Evolutionary conservation across 92 coral and sea anemone species (phyloP).

Genomic region (Zoanthus sansibaricus): DNA sequence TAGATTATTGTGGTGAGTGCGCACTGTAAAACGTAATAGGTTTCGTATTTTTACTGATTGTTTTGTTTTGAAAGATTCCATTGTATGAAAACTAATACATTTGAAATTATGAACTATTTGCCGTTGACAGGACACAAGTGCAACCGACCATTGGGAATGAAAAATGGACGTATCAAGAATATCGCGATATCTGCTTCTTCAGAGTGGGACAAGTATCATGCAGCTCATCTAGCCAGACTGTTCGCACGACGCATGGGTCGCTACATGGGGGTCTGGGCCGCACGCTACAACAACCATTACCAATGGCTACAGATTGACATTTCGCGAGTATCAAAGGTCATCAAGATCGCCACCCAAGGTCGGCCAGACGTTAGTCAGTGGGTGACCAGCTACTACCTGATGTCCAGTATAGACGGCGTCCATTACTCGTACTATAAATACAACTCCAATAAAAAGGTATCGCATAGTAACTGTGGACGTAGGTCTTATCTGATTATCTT

Average conservation of each 20-base stretch:
- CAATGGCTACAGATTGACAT: conserved; percentile 85
- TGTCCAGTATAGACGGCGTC: conserved; percentile 79
- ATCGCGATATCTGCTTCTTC: conserved; percentile 82
- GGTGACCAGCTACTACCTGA: conserved; percentile 68
- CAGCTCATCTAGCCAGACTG: conserved; percentile 78
- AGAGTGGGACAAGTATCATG: conserved; percentile 60
- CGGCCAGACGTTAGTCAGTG: conserved; percentile 71
- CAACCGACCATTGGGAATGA: conserved; percentile 81
- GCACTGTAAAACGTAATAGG: too few relatives aligned
- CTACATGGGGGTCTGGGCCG: conserved; percentile 79
- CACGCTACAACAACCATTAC: conserved; percentile 66
- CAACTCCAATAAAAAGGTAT: conserved; percentile 73
- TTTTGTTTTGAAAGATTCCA: too few relatives aligned
- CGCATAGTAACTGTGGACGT: not conserved
- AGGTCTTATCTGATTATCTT: not conserved
- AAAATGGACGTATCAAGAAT: conserved; percentile 77
- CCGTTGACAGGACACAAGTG: conserved; percentile 77
- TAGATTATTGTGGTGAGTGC: too few relatives aligned
- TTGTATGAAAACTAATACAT: too few relatives aligned
- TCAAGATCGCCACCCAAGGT: conserved; percentile 85
- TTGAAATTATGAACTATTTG: not conserved
- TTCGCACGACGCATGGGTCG: conserved; percentile 75
- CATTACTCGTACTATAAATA: conserved; percentile 72
- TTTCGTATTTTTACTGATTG: too few relatives aligned
- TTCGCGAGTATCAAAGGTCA: conserved; percentile 68